Conservation (phyloP, 2,797 vertebrate species). For the Characodon lateralis region DNA sequence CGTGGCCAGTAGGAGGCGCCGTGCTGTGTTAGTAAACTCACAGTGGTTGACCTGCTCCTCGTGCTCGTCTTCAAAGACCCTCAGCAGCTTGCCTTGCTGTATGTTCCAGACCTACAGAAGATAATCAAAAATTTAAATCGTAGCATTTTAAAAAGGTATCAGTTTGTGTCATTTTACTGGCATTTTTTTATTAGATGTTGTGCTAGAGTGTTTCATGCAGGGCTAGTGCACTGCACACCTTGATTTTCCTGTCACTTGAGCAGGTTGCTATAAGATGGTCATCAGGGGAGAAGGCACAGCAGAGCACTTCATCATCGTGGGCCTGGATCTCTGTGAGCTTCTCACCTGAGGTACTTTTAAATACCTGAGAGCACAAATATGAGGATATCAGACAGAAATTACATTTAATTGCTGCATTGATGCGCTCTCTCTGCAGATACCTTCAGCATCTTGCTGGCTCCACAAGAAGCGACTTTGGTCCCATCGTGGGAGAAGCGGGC, state of each 20-base stretch:
- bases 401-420: not conserved
- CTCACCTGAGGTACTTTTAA: slow-evolving; percentile 91
- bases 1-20: slow-evolving; percentile 87
- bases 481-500: slow-evolving; percentile 93
- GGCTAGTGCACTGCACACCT: slow-evolving; percentile 73
- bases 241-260: slow-evolving; percentile 92
- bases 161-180: not conserved
- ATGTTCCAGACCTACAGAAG: slow-evolving; percentile 88
- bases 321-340: slow-evolving; percentile 87
- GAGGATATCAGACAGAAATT: not conserved
- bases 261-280: slow-evolving; percentile 90
- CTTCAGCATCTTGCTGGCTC: slow-evolving; percentile 90
- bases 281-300: slow-evolving; percentile 91
- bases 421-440: slow-evolving; percentile 67
- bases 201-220: not conserved
- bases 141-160: not conserved
- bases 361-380: slow-evolving; percentile 80
- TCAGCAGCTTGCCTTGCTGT: slow-evolving; percentile 77
- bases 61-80: slow-evolving; percentile 87
- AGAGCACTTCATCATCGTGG: slow-evolving; percentile 93
- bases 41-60: slow-evolving; percentile 93
- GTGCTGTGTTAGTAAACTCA: slow-evolving; percentile 85
- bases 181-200: not conserved
- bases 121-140: not conserved
- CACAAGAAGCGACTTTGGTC: slow-evolving; percentile 91